Conservation (phyloP, 2,113 vertebrate genomes). For the Cynoglossus semilaevis region DNA sequence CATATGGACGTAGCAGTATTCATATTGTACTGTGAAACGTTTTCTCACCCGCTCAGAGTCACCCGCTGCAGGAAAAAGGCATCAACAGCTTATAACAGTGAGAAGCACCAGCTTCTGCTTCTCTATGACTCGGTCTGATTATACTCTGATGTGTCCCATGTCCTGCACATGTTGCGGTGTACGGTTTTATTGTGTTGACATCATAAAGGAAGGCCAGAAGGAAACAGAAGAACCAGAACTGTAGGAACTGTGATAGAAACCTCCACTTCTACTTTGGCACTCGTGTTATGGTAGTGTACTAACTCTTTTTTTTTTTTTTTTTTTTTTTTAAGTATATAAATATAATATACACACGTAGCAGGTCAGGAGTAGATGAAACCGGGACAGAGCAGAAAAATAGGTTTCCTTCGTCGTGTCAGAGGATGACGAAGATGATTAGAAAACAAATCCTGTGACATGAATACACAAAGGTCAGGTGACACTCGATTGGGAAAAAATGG, state of each 20-base stretch:
- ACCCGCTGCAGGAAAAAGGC: conserved; percentile 21
- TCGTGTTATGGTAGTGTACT: conserved; percentile 60
- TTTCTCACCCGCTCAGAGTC: conserved; percentile 39
- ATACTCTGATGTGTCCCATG: conserved; percentile 12
- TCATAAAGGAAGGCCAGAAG: conserved; percentile 19
- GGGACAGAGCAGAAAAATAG: conserved; percentile 50
- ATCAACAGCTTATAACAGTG: conserved; percentile 13
- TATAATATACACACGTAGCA: conserved; percentile 59
- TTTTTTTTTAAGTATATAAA: conserved; percentile 56
- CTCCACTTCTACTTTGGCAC: conserved; percentile 74
- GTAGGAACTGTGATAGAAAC: conserved; percentile 49
- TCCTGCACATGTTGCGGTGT: conserved; percentile 28
- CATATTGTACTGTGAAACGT: conserved; percentile 39
- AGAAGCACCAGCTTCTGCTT: conserved; percentile 29
- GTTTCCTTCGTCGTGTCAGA: conserved; percentile 44
- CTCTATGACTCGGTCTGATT: conserved; percentile 11
- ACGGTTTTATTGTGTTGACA: conserved; percentile 24
- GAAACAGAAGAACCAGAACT: conserved; percentile 30
- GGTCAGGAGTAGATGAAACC: conserved; percentile 54
- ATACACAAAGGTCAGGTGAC: too few species aligned
- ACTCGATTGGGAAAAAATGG: too few species aligned
- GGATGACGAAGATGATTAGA: conserved; percentile 1
- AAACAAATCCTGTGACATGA: too few species aligned
- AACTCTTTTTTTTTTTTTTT: conserved; percentile 32
- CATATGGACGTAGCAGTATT: conserved; percentile 60